Base-by-base conservation (phyloP, 2,888 invertebrate genomes). In the Tenthredo mesomela region DNA sequence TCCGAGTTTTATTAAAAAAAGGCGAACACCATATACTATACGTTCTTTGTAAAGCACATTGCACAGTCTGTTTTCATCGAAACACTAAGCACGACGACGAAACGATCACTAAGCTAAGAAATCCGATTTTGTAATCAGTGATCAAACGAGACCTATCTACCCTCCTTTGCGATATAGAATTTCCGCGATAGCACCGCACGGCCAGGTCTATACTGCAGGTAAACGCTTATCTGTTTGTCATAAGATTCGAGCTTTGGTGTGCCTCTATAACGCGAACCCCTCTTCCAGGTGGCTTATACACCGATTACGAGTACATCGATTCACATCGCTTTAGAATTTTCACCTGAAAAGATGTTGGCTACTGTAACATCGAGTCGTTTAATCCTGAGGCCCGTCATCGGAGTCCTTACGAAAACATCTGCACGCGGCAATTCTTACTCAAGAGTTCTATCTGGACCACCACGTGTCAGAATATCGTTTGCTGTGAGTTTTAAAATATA, bases 381-480 rank as follows among this genome's bases (percentile, higher is more conserved):
- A 10, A 18, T 67, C 47, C 65, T 82, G 12, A 70, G 70, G 37
- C 47, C 67, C 47, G 67, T 25, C 29, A 21, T 47, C 10, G 40
- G 61, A 12, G 80, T 61, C 25, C 12, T 80, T 65, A 37, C 65
- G 21, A 80, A 40, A 25, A 65, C 43, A 7, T 61, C 80, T 37
- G 25, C 40, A 61, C 82, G 82, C 25, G 7, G 29, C 6, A 25
- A 82, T 33, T 12, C 25, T 0, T 82, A 33, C 10, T 25, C 47
- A 73, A 29, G 67, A 0, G 2, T 37, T 6, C 18, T 37, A 33
- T n/a, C 21, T 12, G 86, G 86, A 43, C 85, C 84, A n/a, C 86
- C 87, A 54, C 86, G 86, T 43, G 86, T 87, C 7, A 85, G 87
- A 29, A 54, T 86, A 18, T 85, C 87, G 29, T 85, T 87, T n/a